These are phyloP conservation scores for Chirona hameri DNA, from an alignment of 2,888 invertebrate species.

Conservation along the genomic window DNA sequence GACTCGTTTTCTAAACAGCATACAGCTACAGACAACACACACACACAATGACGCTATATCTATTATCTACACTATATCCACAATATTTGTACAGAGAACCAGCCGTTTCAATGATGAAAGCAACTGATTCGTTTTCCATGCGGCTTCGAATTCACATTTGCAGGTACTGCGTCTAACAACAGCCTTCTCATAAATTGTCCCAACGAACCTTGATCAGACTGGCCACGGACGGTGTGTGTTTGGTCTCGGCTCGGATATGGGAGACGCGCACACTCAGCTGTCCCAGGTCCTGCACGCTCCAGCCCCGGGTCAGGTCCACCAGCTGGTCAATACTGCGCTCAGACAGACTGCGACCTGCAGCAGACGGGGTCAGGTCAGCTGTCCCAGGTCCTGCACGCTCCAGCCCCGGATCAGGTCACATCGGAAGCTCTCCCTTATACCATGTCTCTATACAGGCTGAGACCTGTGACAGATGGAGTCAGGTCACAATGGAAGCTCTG, in stretches of 20 bases:
- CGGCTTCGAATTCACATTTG: too few relatives aligned
- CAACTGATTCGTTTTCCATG: too few relatives aligned
- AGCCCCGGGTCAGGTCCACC: not conserved
- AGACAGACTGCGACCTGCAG: not conserved
- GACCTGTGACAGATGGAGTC: not conserved
- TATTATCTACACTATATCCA: too few relatives aligned
- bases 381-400: constrained; percentile 23
- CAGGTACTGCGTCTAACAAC: too few relatives aligned
- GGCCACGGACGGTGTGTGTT: constrained; percentile 3
- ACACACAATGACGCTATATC: too few relatives aligned
- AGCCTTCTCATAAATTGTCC: too few relatives aligned
- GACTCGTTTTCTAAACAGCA: too few relatives aligned
- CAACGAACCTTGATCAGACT: constrained; percentile 2
- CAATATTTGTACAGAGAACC: too few relatives aligned
- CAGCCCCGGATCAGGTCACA: not conserved
- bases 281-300: constrained; percentile 25
- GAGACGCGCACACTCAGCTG: constrained; percentile 24
- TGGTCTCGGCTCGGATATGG: constrained; percentile 13
- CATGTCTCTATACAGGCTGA: not conserved
- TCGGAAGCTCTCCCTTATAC: not conserved
- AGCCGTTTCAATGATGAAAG: too few relatives aligned
- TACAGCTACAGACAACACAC: not conserved
- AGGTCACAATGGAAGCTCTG: too few relatives aligned
- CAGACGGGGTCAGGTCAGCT: not conserved
- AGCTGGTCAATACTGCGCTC: constrained; percentile 12